Percentiles rank a stretch among this genome's conserved stretches.
Evolutionary conservation across 2,113 vertebrate species (phyloP).

Genomic region (Colaptes auratus): DNA sequence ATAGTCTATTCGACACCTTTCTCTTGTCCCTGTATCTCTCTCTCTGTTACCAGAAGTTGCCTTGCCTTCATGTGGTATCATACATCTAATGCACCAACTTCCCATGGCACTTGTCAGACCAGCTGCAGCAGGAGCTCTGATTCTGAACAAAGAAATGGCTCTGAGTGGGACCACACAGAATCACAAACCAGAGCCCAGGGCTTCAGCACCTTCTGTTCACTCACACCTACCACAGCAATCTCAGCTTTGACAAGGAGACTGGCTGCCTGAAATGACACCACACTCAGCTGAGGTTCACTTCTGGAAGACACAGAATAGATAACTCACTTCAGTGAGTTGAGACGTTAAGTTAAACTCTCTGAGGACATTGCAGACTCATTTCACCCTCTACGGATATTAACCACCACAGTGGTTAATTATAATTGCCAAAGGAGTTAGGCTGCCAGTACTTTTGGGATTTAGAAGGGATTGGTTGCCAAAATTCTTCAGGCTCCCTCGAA

Average conservation of each 20-base stretch:
- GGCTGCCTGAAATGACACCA: rapidly evolving
- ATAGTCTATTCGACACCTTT: neutral
- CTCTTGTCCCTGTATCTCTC: neutral
- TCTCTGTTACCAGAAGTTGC: neutral
- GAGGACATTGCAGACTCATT: neutral
- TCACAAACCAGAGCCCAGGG: neutral
- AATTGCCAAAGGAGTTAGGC: neutral
- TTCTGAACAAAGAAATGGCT: rapidly evolving
- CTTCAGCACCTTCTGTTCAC: neutral
- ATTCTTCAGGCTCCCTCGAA: neutral
- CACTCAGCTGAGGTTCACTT: rapidly evolving
- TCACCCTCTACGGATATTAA: neutral
- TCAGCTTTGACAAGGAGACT: neutral
- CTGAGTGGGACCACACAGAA: neutral
- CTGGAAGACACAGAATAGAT: neutral
- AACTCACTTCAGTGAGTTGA: too few species aligned
- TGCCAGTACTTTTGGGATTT: neutral
- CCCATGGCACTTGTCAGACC: rapidly evolving
- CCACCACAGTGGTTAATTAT: neutral
- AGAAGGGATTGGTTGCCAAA: neutral
- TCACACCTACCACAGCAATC: neutral
- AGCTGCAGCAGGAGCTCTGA: neutral
- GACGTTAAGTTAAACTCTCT: neutral
- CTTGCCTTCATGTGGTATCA: neutral
- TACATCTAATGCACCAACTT: neutral